Conservation (phyloP, 2,113 vertebrate genomes). For the Prionailurus viverrinus region DNA sequence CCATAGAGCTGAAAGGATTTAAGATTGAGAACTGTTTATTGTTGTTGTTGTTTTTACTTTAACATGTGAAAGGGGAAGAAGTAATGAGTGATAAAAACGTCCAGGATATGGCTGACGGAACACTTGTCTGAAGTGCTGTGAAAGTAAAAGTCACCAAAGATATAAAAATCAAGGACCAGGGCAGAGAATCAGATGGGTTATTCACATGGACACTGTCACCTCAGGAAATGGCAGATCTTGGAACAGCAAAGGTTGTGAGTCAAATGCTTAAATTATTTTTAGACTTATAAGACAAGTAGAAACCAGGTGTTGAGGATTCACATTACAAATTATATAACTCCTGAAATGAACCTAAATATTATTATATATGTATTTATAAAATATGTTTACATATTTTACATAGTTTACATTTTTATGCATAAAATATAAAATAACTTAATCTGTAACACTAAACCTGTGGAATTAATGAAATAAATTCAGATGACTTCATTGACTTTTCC, state of each 20-base stretch:
- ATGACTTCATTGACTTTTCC: not conserved
- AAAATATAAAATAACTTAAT: conserved; percentile 1
- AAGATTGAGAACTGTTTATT: not conserved
- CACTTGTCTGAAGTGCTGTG: not conserved
- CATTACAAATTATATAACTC: not conserved
- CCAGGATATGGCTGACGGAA: not conserved
- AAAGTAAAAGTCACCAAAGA: not conserved
- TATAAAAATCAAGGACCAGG: not conserved
- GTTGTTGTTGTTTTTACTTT: not conserved
- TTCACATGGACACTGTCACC: not conserved
- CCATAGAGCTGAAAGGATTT: not conserved
- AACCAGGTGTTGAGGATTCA: not conserved
- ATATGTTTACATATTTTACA: not conserved
- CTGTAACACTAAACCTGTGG: not conserved
- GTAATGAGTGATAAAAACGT: not conserved
- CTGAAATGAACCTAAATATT: conserved; percentile 25
- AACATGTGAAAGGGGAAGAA: not conserved
- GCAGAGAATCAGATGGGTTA: not conserved
- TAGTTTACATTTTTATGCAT: not conserved
- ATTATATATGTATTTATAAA: not conserved
- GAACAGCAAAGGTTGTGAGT: not conserved
- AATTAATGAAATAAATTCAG: conserved; percentile 35
- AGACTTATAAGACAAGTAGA: not conserved
- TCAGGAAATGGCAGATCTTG: not conserved
- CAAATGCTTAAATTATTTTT: not conserved